Evolutionary conservation across 2,888 invertebrate species (phyloP).

Genomic region (Drosophila paucipuncta): DNA sequence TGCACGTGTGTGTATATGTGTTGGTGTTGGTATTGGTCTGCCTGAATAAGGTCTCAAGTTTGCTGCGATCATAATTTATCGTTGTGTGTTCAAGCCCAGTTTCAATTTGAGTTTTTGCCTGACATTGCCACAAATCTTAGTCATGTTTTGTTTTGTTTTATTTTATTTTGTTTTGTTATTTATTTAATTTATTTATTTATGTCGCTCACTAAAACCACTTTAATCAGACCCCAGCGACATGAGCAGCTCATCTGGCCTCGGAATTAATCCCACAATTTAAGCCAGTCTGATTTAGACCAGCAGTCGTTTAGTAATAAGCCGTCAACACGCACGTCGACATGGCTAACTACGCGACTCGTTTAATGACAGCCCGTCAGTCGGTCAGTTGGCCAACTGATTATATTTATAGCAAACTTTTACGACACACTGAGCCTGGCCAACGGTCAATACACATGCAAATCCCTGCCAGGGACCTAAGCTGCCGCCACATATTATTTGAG

Average conservation of each 20-base stretch:
- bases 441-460: slow-evolving; percentile 52
- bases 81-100: slow-evolving; percentile 47
- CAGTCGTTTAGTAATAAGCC: slow-evolving; percentile 50
- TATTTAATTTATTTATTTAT: slow-evolving; percentile 77
- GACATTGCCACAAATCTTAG: slow-evolving; percentile 53
- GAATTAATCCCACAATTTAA: slow-evolving; percentile 56
- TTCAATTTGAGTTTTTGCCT: slow-evolving; percentile 74
- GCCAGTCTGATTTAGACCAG: slow-evolving; percentile 33
- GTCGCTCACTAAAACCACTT: slow-evolving; percentile 71
- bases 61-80: slow-evolving; percentile 77
- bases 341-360: slow-evolving; percentile 40
- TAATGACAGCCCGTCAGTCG: slow-evolving; percentile 59
- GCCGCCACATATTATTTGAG: slow-evolving; percentile 13
- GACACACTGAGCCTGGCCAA: slow-evolving; percentile 57
- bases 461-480: slow-evolving; percentile 6
- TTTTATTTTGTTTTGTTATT: slow-evolving; percentile 47
- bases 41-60: slow-evolving; percentile 57
- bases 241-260: slow-evolving; percentile 60
- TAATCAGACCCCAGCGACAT: slow-evolving; percentile 61
- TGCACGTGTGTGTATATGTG: slow-evolving; percentile 7
- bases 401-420: slow-evolving; percentile 69
- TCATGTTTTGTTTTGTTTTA: slow-evolving; percentile 37
- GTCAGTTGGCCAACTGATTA: slow-evolving; percentile 63
- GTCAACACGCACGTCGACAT: slow-evolving; percentile 52
- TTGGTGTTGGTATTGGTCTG: slow-evolving; percentile 8